Percentiles rank a stretch among this genome's conserved stretches.
These are phyloP conservation scores for Labia minor DNA, from an alignment of 2,888 invertebrate genomes.

Conservation along the genomic window DNA sequence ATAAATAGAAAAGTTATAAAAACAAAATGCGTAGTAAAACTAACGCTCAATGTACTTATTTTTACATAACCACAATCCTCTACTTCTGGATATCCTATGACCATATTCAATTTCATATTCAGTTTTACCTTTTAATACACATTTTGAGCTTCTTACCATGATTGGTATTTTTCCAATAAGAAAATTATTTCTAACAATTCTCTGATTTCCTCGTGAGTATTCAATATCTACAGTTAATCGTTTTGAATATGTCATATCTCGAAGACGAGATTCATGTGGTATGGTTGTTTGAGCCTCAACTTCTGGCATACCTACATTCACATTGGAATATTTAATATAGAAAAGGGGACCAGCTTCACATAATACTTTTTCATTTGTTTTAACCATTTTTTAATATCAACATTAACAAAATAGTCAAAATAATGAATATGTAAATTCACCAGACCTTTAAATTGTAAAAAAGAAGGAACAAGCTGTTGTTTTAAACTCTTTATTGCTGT, in stretches of 20 bases:
- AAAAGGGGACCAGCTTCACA: conserved; percentile 91
- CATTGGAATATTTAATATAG: conserved; percentile 79
- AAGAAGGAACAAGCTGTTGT: conserved; percentile 92
- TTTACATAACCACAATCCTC: too few species aligned
- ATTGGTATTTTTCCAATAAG: conserved; percentile 96
- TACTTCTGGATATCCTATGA: too few species aligned
- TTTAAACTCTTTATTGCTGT: too few species aligned
- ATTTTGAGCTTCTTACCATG: conserved; percentile 92
- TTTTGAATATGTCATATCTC: conserved; percentile 96
- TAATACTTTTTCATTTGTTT: conserved; percentile 85
- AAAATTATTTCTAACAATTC: conserved; percentile 76
- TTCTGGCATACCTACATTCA: conserved; percentile 85
- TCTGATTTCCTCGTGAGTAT: conserved; percentile 84
- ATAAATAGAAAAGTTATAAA: too few species aligned
- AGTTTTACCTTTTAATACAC: conserved; percentile 78
- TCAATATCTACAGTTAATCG: conserved; percentile 97
- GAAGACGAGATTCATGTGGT: conserved; percentile 87
- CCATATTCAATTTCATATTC: too few species aligned
- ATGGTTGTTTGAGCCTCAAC: conserved; percentile 86
- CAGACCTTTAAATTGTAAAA: conserved; percentile 85
- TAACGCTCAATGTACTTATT: too few species aligned
- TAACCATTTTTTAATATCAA: conserved; percentile 94
- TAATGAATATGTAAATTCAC: conserved; percentile 98
- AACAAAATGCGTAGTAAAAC: too few species aligned
- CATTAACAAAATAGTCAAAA: conserved; percentile 95